These are phyloP conservation scores for Calliphora vomitoria DNA, from an alignment of 2,888 invertebrate species.

Conservation along the genomic window DNA sequence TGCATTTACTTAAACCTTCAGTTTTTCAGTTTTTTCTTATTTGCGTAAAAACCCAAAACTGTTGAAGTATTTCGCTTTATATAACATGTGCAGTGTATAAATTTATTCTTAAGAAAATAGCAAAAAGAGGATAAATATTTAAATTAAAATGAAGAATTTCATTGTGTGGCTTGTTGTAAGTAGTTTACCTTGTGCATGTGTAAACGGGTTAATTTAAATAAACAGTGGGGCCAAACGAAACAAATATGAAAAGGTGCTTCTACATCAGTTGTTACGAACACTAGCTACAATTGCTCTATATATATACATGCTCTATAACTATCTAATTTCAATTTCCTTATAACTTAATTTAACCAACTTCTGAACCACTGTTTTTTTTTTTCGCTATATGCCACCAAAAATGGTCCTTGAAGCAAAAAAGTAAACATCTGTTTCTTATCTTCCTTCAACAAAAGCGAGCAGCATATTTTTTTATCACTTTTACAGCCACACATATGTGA, in stretches of 20 bases:
- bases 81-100: neutral
- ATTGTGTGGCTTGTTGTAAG: no score
- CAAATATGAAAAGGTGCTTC: no score
- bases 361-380: neutral
- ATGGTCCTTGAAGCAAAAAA: slow-evolving; percentile 12
- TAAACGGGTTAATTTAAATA: no score
- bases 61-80: neutral
- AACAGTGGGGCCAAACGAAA: no score
- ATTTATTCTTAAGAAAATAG: neutral
- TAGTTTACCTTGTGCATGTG: no score
- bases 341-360: neutral
- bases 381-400: neutral
- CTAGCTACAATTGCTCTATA: no score
- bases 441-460: neutral
- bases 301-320: no score
- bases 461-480: slow-evolving; percentile 4
- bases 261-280: no score
- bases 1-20: neutral
- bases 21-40: neutral
- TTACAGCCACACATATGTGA: slow-evolving; percentile 13
- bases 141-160: slow-evolving; percentile 2
- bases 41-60: neutral
- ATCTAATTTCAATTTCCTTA: no score
- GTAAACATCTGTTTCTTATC: slow-evolving; percentile 43
- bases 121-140: neutral